Evolutionary conservation across 1,140 invertebrate genomes (phyloP).

Genomic region (Hestina assimilis): DNA sequence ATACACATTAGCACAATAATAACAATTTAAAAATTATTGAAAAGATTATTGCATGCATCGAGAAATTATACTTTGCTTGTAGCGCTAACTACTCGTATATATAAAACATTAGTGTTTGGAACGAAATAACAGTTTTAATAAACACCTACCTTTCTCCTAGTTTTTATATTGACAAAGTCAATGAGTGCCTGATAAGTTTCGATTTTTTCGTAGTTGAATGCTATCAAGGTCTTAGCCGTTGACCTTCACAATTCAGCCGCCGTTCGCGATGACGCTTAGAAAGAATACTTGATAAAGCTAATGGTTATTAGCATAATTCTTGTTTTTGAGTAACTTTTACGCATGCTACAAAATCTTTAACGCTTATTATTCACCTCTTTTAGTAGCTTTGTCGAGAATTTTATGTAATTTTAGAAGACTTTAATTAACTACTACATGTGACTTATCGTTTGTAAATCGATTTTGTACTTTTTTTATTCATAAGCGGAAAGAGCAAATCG

Average conservation of each 20-base stretch:
- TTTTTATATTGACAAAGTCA: neutral
- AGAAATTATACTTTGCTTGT: neutral
- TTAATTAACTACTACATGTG: too few species aligned
- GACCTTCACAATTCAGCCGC: slow-evolving; percentile 8
- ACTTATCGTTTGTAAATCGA: too few species aligned
- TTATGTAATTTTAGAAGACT: too few species aligned
- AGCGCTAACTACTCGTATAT: neutral
- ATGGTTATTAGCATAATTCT: neutral
- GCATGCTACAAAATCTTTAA: too few species aligned
- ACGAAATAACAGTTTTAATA: neutral
- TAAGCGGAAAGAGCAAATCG: too few species aligned
- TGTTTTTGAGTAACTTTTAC: too few species aligned
- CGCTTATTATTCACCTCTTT: too few species aligned
- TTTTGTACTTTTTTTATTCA: too few species aligned
- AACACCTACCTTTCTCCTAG: slow-evolving; percentile 1
- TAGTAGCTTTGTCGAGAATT: too few species aligned
- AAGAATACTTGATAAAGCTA: neutral
- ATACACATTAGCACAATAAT: too few species aligned
- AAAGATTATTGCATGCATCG: too few species aligned
- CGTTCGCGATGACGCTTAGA: neutral
- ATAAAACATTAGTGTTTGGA: neutral
- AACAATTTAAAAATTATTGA: too few species aligned
- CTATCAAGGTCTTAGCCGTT: slow-evolving; percentile 20
- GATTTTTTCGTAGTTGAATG: slow-evolving; percentile 16
- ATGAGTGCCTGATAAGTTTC: slow-evolving; percentile 18